Evolutionary conservation across 2,797 vertebrate species (phyloP).

Genomic region (Arrhamphus sclerolepis): DNA sequence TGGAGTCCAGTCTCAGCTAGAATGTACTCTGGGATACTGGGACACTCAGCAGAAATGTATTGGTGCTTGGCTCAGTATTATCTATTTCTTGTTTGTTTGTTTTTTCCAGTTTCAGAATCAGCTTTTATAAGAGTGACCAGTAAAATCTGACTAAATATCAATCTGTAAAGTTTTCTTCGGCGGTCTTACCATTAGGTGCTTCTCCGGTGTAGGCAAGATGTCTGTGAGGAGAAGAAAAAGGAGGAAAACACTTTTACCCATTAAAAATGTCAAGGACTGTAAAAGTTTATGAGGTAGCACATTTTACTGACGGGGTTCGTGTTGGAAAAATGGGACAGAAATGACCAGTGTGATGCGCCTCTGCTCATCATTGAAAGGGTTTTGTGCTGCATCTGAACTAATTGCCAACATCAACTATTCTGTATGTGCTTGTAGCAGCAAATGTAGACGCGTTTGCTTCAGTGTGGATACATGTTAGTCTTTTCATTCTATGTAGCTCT

Average conservation of each 20-base stretch:
- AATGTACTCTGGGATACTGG: conserved; percentile 6
- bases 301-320: too few relatives aligned
- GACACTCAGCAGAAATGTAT: conserved; percentile 4
- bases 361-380: too few relatives aligned
- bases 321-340: too few relatives aligned
- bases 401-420: too few relatives aligned
- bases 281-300: too few relatives aligned
- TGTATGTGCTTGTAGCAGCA: too few relatives aligned
- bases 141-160: background rate
- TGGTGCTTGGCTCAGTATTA: background rate
- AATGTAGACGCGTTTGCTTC: too few relatives aligned
- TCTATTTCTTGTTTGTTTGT: background rate
- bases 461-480: too few relatives aligned
- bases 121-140: background rate
- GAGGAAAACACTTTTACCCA: background rate
- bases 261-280: too few relatives aligned
- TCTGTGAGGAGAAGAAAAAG: conserved; percentile 72
- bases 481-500: too few relatives aligned
- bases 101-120: background rate
- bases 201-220: conserved; percentile 80
- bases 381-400: too few relatives aligned
- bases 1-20: background rate
- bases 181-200: conserved; percentile 85
- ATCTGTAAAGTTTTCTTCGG: background rate
- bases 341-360: too few relatives aligned